Base-by-base conservation (phyloP, 1,140 invertebrate species). In the Drosophila sucinea region DNA sequence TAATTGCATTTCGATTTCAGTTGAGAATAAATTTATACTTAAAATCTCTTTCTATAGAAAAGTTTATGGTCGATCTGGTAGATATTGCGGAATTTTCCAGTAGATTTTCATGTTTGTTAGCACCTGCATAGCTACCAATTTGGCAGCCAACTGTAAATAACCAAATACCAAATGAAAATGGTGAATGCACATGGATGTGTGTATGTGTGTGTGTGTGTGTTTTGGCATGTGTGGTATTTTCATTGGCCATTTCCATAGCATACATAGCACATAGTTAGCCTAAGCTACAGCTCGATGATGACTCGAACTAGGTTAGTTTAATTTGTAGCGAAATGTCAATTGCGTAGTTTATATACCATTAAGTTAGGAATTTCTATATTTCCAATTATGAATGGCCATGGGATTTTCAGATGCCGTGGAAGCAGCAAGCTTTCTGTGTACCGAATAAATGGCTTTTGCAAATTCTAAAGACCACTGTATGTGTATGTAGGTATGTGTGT, bases 1-100 rank as follows among this genome's bases (percentile, higher is more conserved):
- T 81, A 86, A 85, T 86, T 78, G 70, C 64, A 78, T 40, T 78
- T 86, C 70, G 58, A 81, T 81, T 72, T 65, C 41, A 67, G 61
- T 74, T 77, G 71, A 64, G 71, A 69, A 77, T 73, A 61, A 66
- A 73, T 66, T 60, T 54, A 73, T 47, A 58, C 23, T 17, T 41
- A 67, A 38, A n/a, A 40, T 3, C 35, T n/a, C 6, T 33, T 51
- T 27, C 23, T 10, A 8, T 10, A 10, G 47, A 55, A 47, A 70
- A 70, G 41, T 27, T 40, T 27, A 4, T 44, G n/a, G 68, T 41
- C 29, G 10, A 61, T 55, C 64, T 56, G 73, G 10, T 8, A 27
- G 44, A 27, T 27, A 51, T 51, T 51, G 44, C 44, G 8, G 44
- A 51, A 51, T 27, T 51, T 51, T 51, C 23, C 23, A 51, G 44